Evolutionary conservation across 2,888 invertebrate genomes (phyloP), one percentile per base, ranked within the genome.

Genomic region (Eupithecia vulgata): DNA sequence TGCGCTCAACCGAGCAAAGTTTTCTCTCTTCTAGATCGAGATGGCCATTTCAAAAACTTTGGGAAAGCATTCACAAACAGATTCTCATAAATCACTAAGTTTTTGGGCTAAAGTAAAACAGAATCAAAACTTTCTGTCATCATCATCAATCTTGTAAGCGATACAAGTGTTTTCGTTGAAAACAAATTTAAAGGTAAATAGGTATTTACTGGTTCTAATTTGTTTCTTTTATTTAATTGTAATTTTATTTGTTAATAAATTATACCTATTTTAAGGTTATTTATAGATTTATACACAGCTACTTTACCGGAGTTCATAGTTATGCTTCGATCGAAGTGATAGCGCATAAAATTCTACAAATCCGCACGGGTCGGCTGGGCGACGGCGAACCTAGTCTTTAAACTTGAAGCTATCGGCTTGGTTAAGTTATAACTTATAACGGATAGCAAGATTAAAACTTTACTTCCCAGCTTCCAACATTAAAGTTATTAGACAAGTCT

Each of bases 21-120:
- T 74, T 73, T 52, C n/a, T 76, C 76, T 77, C 45, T 71, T 67
- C 57, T 15, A 73, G 71, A 74, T 73, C 65, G 67, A 72, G 76
- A 75, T 66, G 61, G 67, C 68, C 73, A 73, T 79, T 79, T 72
- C 52, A 75, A 76, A 78, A 83, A 84, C 81, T 81, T 78, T 79
- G 7, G n/a, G 76, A 83, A 83, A 82, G 80, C 81, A 71, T 82
- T 83, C 82, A 83, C 82, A 82, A 87, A 87, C 84, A 83, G 82
- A 83, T 83, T 87, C 88, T 90, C 85, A 88, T 88, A 90, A 89
- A 88, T 87, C 81, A 80, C 82, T 81, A 89, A 88, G 83, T 87
- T 89, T 21, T 85, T 83, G 79, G 77, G 71, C 76, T 78, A 81
- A 83, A 87, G 86, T 84, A 81, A 84, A 74, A 76, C 80, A 84